These are phyloP conservation scores for Gryllus longicercus DNA, from an alignment of 2,888 invertebrate genomes.

Conservation along the genomic window DNA sequence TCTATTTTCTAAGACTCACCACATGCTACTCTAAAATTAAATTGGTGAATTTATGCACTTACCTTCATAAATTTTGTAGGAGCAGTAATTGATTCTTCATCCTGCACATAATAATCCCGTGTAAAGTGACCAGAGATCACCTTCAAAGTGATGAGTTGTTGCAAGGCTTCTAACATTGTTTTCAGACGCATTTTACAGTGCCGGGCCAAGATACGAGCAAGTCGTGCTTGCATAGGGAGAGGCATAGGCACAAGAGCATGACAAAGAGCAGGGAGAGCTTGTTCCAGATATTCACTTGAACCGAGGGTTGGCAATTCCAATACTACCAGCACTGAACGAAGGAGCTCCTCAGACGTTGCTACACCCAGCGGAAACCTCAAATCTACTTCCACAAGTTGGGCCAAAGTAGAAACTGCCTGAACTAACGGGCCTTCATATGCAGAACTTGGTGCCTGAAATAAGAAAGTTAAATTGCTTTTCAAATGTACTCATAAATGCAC, in stretches of 20 bases:
- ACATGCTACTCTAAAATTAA: too few species aligned
- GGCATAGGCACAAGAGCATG: slow-evolving; percentile 72
- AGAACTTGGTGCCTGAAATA: slow-evolving; percentile 44
- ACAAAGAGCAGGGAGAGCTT: slow-evolving; percentile 67
- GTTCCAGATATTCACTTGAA: slow-evolving; percentile 72
- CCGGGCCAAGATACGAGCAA: slow-evolving; percentile 77
- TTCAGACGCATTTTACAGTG: slow-evolving; percentile 62
- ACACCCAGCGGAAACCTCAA: slow-evolving; percentile 53
- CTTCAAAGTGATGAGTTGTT: slow-evolving; percentile 82
- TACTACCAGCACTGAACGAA: slow-evolving; percentile 66
- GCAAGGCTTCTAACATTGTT: slow-evolving; percentile 70
- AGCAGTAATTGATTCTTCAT: slow-evolving; percentile 77
- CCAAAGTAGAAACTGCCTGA: slow-evolving; percentile 68
- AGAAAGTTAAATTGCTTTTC: background rate
- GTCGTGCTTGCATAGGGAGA: slow-evolving; percentile 69
- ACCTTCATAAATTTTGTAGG: slow-evolving; percentile 88
- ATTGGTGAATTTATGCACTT: slow-evolving; percentile 26
- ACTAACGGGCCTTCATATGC: slow-evolving; percentile 65
- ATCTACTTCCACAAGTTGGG: slow-evolving; percentile 69
- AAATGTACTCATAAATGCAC: too few species aligned
- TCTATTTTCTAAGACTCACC: too few species aligned
- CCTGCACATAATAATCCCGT: slow-evolving; percentile 72
- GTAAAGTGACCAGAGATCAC: slow-evolving; percentile 74
- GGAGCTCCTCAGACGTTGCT: slow-evolving; percentile 47
- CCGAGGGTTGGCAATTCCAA: slow-evolving; percentile 73